A percentile compares a stretch with the other conserved stretches of the same genome.
These are phyloP conservation scores for Zelleria hepariella DNA, from an alignment of 2,888 invertebrate species.

Conservation along the genomic window DNA sequence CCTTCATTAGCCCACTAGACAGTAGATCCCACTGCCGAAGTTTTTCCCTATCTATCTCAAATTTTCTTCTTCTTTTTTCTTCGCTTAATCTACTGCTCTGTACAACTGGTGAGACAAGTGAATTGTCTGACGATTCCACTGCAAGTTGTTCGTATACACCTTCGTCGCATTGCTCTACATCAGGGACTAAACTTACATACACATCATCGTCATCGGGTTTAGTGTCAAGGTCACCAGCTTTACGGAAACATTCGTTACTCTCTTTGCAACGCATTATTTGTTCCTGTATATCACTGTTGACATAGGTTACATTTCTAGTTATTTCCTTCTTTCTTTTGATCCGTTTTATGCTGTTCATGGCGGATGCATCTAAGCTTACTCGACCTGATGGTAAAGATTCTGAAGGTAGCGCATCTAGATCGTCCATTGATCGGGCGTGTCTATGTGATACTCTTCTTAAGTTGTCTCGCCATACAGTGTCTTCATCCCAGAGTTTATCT, in stretches of 20 bases:
- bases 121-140: constrained; percentile 41
- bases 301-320: constrained; percentile 82
- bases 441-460: constrained; percentile 83
- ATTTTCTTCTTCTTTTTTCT: constrained; percentile 48
- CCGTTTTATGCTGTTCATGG: constrained; percentile 58
- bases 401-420: constrained; percentile 73
- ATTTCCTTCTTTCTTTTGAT: constrained; percentile 64
- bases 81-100: constrained; percentile 16
- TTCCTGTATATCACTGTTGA: constrained; percentile 78
- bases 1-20: constrained; percentile 83
- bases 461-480: constrained; percentile 85
- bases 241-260: constrained; percentile 24
- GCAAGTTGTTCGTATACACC: constrained; percentile 72
- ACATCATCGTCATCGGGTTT: constrained; percentile 63
- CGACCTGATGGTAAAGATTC: constrained; percentile 30
- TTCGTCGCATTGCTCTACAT: constrained; percentile 53
- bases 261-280: constrained; percentile 48
- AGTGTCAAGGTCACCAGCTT: constrained; percentile 32
- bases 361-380: constrained; percentile 37
- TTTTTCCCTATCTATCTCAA: constrained; percentile 86
- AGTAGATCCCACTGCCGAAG: constrained; percentile 90
- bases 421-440: constrained; percentile 87
- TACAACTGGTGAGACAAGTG: constrained; percentile 13
- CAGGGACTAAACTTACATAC: constrained; percentile 63
- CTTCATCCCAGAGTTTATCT: constrained; percentile 87